Evolutionary conservation across 1,140 invertebrate species (phyloP).

Genomic region (Drosophila arizonae): DNA sequence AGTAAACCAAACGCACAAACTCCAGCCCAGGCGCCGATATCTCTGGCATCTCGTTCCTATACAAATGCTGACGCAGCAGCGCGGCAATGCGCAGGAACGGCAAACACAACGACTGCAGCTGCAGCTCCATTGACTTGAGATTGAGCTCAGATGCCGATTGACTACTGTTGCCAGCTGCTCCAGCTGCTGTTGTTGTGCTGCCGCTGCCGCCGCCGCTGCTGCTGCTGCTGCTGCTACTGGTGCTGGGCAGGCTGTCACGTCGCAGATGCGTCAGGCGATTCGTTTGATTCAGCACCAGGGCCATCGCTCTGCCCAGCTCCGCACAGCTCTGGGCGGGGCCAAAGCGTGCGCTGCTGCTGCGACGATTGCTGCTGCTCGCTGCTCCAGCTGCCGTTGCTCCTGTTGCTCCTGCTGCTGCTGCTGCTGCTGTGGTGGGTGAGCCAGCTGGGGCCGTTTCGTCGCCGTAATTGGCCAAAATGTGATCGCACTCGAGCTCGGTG

Average conservation of each 20-base stretch:
- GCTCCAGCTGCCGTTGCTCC: background rate
- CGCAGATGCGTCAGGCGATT: constrained; percentile 67
- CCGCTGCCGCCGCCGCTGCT: background rate
- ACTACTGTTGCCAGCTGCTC: background rate
- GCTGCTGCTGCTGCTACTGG: constrained; percentile 10
- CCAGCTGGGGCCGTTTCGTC: background rate
- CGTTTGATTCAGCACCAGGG: constrained; percentile 72
- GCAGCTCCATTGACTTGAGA: constrained; percentile 83
- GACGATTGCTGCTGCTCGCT: constrained; percentile 9
- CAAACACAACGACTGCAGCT: constrained; percentile 91
- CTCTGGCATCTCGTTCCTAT: constrained; percentile 90
- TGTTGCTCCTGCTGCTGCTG: background rate
- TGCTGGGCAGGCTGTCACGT: constrained; percentile 81
- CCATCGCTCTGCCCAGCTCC: constrained; percentile 76
- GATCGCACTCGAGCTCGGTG: constrained; percentile 83
- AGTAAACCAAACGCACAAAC: constrained; percentile 89
- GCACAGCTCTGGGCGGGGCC: constrained; percentile 40
- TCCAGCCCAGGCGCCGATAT: constrained; percentile 86
- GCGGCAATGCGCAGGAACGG: constrained; percentile 93
- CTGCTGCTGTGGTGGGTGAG: background rate
- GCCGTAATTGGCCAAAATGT: constrained; percentile 67
- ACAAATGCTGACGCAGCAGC: constrained; percentile 92
- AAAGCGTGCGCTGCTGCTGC: constrained; percentile 27
- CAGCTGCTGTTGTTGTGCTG: constrained; percentile 1
- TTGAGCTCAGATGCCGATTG: constrained; percentile 51